Percentiles rank a stretch among this genome's conserved stretches.
These are phyloP conservation scores for Heptranchias perlo DNA, from an alignment of 2,113 vertebrate species.

Conservation along the genomic window DNA sequence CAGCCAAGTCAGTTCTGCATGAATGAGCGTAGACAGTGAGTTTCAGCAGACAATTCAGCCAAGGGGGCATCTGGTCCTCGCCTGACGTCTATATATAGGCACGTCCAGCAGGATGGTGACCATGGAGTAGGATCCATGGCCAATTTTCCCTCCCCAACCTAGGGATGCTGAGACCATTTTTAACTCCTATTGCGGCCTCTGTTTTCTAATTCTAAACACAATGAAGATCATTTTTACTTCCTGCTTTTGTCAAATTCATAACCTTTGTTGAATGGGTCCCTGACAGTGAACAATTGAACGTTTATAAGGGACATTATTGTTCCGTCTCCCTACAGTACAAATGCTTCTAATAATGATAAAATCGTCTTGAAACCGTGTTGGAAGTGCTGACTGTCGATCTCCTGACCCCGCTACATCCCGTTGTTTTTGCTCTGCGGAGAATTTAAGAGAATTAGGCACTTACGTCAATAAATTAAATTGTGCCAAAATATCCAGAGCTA, in stretches of 20 bases:
- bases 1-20: neutral
- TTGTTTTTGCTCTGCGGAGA: neutral
- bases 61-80: neutral
- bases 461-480: neutral
- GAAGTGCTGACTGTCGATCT: neutral
- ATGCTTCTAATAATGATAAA: neutral
- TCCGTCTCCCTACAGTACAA: neutral
- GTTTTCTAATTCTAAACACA: neutral
- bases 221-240: neutral
- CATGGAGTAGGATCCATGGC: neutral
- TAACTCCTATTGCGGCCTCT: neutral
- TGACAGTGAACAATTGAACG: neutral
- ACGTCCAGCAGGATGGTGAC: neutral
- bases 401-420: neutral
- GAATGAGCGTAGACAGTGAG: neutral
- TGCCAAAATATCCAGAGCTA: slow-evolving; percentile 49
- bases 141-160: neutral
- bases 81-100: slow-evolving; percentile 7
- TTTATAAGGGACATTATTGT: neutral
- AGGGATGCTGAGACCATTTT: neutral
- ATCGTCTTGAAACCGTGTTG: neutral
- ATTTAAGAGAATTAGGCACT: neutral
- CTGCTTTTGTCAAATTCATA: neutral
- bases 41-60: neutral
- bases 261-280: neutral